These are phyloP conservation scores for Brotula barbata DNA, from an alignment of 2,797 vertebrate genomes.

Conservation along the genomic window DNA sequence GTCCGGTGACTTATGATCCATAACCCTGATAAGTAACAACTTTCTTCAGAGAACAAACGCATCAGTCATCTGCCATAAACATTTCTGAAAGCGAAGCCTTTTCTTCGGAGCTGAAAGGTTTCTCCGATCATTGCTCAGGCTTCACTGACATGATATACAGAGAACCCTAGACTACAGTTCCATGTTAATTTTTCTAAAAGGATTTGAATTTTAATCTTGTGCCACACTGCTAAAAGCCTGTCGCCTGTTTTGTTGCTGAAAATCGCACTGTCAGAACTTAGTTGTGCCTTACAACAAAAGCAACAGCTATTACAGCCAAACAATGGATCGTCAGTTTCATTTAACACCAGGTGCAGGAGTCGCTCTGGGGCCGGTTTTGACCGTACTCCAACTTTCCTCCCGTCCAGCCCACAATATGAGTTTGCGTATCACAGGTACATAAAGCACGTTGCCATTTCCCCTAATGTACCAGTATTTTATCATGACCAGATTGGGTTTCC, in stretches of 20 bases:
- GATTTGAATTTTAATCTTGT: conserved; percentile 75
- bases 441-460: conserved; percentile 42
- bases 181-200: conserved; percentile 81
- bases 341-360: conserved; percentile 60
- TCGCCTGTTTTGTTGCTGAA: conserved; percentile 51
- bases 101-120: conserved; percentile 64
- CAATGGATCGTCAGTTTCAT: conserved; percentile 29
- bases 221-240: conserved; percentile 69
- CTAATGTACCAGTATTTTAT: conserved; percentile 51
- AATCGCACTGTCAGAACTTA: conserved; percentile 60
- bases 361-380: conserved; percentile 51
- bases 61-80: conserved; percentile 71
- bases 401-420: conserved; percentile 1
- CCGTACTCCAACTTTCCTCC: conserved; percentile 43
- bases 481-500: conserved; percentile 52
- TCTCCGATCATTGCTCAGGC: conserved; percentile 65
- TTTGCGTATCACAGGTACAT: conserved; percentile 51
- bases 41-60: conserved; percentile 67
- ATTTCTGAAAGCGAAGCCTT: conserved; percentile 61
- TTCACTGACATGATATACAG: conserved; percentile 65
- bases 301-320: conserved; percentile 57
- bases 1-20: conserved; percentile 70
- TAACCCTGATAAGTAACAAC: conserved; percentile 67
- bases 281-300: conserved; percentile 30
- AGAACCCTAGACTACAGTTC: conserved; percentile 59